Base-by-base conservation (phyloP, 2,113 vertebrate species). In the Arothron firmamentum region DNA sequence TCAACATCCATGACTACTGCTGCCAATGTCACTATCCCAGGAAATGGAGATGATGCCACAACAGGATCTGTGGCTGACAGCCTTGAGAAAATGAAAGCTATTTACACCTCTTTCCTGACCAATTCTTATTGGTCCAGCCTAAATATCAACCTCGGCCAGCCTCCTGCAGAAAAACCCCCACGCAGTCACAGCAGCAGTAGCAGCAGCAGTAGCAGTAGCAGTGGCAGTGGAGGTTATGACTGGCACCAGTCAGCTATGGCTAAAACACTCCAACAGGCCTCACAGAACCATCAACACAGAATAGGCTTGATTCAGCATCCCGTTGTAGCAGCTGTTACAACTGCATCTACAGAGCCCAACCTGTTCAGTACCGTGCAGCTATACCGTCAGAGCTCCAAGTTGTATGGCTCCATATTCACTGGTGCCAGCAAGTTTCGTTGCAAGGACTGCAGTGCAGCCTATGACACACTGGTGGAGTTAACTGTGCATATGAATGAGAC, bases 401-500 rank as follows among this genome's bases (percentile, higher is more conserved):
- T 99, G 48, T 99, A 99, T 0, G 96, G 97, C 78, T 98, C 96
- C 25, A 98, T 99, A 89, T 99, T 99, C 88, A 99, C 95, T 0
- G 97, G 97, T 5, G 97, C 97, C 84, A 99, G 96, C 91, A 99
- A 98, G 81, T 99, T 99, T 84, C 96, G 94, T 63, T 99, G 96
- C 88, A 95, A 97, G 85, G 96, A 99, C 89, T 99, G 96, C 87
- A 99, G 97, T 10, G 96, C 92, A 3, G 96, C 97, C 34, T 99
- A 99, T 0, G 97, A 99, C 83, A 98, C 95, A 4, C 88, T 99
- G 57, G 97, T 99, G 48, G 95, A 96, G 84, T 89, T 99, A 67
- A 99, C 97, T 0, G 96, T 99, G 75, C 96, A 99, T 90, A 99
- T 99, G 96, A 99, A 98, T 4, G 95, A 99, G 87, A 99, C 93